Evolutionary conservation across 2,888 invertebrate species (phyloP), one percentile per base, ranked within the genome.

Genomic region (Netelia fuscicornis): DNA sequence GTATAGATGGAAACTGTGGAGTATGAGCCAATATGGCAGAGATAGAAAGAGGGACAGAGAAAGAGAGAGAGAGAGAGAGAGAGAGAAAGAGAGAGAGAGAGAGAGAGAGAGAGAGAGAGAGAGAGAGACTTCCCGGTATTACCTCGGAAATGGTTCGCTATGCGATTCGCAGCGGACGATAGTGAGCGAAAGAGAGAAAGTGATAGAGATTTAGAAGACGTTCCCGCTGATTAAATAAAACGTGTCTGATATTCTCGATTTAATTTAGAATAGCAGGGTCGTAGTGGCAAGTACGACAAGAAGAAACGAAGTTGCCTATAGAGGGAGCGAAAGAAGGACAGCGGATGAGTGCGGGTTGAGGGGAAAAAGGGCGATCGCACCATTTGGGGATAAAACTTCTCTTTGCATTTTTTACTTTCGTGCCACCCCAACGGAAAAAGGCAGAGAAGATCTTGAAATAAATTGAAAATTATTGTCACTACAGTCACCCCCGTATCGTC

Each of bases 231-330:
- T 93, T 92, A 91, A 93, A 93, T 93, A 92, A 92, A 92, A 92
- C 91, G 92, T 89, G 92, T 92, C 92, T 92, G 92, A 92, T 92
- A 92, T 92, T 91, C 89, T 91, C 90, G 88, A 93, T 93, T 92
- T 91, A 92, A 93, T 93, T 92, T 92, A 91, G 90, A 92, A 87
- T 87, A 86, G 83, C 83, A 71, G 82, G 65, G 82, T 76, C 67
- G 77, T 70, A 83, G 71, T 37, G 81, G 65, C 65, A 62, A 44
- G 75, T 30, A 72, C 84, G 85, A 60, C 70, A 77, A 83, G 81
- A 64, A 81, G 30, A 30, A 80, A 58, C 56, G 71, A 64, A 79
- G 17, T 20, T n/a, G 2, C 65, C 44, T n/a, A 74, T 1, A 2
- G 44, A 74, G 74, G 13, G 74, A 58, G 74, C n/a, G 60, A 74